These are phyloP conservation scores for Cheilosia vulpina DNA, from an alignment of 2,888 invertebrate species.

Conservation along the genomic window DNA sequence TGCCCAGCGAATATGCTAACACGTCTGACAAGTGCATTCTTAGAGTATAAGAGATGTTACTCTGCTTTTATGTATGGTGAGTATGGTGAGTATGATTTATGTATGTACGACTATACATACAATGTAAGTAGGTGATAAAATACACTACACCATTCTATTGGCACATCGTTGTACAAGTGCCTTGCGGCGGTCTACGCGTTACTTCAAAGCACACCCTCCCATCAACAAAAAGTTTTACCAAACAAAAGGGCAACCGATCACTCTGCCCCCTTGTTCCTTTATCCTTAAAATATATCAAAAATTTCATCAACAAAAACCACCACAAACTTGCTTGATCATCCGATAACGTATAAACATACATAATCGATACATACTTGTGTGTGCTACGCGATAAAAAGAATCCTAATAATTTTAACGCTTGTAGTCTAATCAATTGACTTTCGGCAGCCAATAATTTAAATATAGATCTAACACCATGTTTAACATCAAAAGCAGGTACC, in stretches of 20 bases:
- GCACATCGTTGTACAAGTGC: too few species aligned
- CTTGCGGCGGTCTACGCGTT: too few species aligned
- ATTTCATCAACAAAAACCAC: constrained; percentile 18
- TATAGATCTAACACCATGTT: constrained; percentile 97
- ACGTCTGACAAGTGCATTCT: too few species aligned
- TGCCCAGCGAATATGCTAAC: too few species aligned
- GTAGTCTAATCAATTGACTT: constrained; percentile 97
- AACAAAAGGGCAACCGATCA: background rate
- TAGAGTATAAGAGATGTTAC: too few species aligned
- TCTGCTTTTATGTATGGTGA: too few species aligned
- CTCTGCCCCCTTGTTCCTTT: background rate
- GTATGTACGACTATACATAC: too few species aligned
- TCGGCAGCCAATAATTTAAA: constrained; percentile 98
- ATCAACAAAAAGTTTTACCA: background rate
- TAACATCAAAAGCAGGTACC: constrained; percentile 99
- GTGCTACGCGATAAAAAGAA: constrained; percentile 99
- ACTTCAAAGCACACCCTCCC: background rate
- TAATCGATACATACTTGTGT: constrained; percentile 90
- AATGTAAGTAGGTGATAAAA: too few species aligned
- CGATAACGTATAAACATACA: constrained; percentile 63
- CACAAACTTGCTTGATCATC: constrained; percentile 55
- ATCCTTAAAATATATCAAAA: background rate
- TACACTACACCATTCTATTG: too few species aligned
- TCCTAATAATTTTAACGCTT: constrained; percentile 97
- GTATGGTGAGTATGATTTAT: too few species aligned